A percentile compares a stretch with the other conserved stretches of the same genome.
Conservation (phyloP, 2,797 vertebrate genomes). For the Decapterus maruadsi region DNA sequence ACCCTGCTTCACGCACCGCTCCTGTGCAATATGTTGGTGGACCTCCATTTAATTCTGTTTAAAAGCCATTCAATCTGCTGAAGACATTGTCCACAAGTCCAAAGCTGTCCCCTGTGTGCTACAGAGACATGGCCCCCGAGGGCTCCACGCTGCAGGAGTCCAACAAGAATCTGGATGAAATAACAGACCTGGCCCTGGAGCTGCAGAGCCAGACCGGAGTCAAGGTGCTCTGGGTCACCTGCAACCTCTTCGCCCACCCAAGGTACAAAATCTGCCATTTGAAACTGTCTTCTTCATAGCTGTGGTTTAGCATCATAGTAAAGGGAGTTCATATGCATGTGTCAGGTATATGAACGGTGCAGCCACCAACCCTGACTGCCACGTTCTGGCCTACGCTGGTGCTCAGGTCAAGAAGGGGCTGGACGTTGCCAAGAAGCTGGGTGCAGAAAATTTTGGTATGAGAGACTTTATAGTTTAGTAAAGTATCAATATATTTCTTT, state of each 20-base stretch:
- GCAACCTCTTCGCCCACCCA: constrained; percentile 81
- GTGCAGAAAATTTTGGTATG: constrained; percentile 81
- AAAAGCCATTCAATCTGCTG: not conserved
- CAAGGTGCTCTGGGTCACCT: constrained; percentile 83
- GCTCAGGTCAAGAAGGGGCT: constrained; percentile 82
- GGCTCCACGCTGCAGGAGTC: constrained; percentile 79
- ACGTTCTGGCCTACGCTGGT: constrained; percentile 79
- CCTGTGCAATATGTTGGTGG: not conserved
- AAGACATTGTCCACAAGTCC: not conserved
- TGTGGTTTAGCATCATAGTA: not conserved
- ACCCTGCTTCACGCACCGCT: not conserved
- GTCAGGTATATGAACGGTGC: constrained; percentile 83
- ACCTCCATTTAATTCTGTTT: not conserved
- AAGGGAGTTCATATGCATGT: not conserved
- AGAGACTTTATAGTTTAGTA: not conserved
- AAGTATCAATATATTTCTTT: not conserved
- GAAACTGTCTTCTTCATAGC: no score
- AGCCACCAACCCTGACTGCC: constrained; percentile 81
- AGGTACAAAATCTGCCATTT: constrained; percentile 36
- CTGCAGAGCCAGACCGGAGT: constrained; percentile 80
- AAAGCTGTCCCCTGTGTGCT: not conserved
- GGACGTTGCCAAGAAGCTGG: constrained; percentile 81
- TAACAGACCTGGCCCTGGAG: constrained; percentile 80
- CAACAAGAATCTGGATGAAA: constrained; percentile 79
- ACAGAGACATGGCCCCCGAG: constrained; percentile 82